phyloP scores from a whole-genome alignment of 2,888 invertebrate species.

The Operophtera brumata region DNA sequence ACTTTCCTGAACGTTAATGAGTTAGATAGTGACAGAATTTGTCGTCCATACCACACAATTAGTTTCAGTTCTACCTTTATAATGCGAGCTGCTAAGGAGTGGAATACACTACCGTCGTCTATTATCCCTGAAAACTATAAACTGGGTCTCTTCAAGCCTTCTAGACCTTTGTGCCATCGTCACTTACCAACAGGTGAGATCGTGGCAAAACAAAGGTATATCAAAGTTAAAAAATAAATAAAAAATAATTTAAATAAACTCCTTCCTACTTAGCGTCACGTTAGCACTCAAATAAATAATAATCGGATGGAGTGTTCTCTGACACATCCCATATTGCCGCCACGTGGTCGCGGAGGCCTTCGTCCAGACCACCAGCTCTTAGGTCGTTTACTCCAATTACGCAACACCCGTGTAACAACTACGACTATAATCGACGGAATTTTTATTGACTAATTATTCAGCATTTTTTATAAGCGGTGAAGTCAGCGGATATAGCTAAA shows the following conservation, averaged over 20 bases:
- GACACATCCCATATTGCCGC: conserved; percentile 35
- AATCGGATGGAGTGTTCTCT: conserved; percentile 32
- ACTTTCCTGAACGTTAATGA: no score
- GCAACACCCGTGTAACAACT: conserved; percentile 76
- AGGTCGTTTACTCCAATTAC: conserved; percentile 80
- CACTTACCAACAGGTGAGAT: no score
- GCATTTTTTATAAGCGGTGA: conserved; percentile 76
- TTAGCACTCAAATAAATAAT: conserved; percentile 25
- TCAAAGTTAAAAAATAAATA: no score
- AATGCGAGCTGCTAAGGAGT: no score
- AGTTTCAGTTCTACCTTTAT: no score
- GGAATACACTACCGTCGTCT: no score
- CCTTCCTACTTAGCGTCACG: conserved; percentile 25
- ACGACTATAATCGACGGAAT: conserved; percentile 77
- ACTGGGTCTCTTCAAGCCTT: no score
- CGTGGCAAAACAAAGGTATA: no score
- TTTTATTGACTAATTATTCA: conserved; percentile 81
- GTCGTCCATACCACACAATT: no score
- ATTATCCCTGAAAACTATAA: no score
- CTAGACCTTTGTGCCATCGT: no score
- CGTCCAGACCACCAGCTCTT: conserved; percentile 63
- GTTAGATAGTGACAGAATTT: no score
- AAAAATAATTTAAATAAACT: conserved; percentile 31
- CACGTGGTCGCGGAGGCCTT: conserved; percentile 68
- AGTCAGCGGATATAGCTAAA: conserved; percentile 80